Percentiles rank a stretch among this genome's conserved stretches.
Evolutionary conservation across 2,797 vertebrate genomes (phyloP).

Genomic region (Phoxinus dragarum): DNA sequence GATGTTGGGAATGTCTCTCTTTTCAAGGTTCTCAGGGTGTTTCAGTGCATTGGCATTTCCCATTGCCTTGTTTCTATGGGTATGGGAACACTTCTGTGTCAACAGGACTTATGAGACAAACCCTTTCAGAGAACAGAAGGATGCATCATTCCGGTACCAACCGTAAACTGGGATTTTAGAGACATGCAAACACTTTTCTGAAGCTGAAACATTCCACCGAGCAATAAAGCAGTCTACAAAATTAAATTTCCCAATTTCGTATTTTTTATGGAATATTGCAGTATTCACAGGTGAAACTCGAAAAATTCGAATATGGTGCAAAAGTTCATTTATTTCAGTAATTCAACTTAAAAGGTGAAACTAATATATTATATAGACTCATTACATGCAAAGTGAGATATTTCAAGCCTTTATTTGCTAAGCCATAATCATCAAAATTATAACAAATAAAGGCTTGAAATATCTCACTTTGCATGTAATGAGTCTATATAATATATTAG

Average conservation of each 20-base stretch:
- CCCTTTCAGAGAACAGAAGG: neutral
- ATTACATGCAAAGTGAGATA: no score
- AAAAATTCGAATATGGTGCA: no score
- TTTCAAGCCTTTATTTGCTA: no score
- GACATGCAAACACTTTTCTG: conserved; percentile 24
- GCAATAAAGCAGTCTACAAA: neutral
- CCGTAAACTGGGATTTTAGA: conserved; percentile 32
- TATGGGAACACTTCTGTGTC: conserved; percentile 38
- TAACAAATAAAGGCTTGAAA: no score
- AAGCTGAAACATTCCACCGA: conserved; percentile 18
- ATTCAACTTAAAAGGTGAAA: no score
- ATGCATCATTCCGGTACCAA: conserved; percentile 16
- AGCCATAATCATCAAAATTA: no score
- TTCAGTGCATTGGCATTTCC: conserved; percentile 12
- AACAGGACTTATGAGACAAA: conserved; percentile 31
- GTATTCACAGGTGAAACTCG: neutral
- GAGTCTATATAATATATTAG: no score
- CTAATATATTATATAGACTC: no score
- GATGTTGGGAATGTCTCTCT: conserved; percentile 4
- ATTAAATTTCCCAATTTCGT: neutral
- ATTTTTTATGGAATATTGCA: neutral
- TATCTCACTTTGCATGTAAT: no score
- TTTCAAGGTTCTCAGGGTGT: conserved; percentile 25
- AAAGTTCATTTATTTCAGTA: no score
- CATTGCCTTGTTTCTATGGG: conserved; percentile 43